A percentile compares a stretch with the other conserved stretches of the same genome.
These are phyloP conservation scores for Tortricodes alternella DNA, from an alignment of 2,888 invertebrate genomes.

Conservation along the genomic window DNA sequence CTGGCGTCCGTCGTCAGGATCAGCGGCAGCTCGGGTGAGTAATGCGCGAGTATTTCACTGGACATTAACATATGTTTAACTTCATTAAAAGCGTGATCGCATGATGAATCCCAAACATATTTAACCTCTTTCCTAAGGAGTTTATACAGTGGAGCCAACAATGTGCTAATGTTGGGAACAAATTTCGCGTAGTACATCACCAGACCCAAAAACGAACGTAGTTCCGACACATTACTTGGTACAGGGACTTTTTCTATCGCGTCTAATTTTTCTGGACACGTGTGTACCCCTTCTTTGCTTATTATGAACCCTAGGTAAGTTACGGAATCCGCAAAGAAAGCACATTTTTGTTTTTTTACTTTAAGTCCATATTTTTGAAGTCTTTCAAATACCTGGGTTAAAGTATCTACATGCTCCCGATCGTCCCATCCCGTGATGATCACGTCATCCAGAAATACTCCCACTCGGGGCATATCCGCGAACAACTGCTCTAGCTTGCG, in stretches of 20 bases:
- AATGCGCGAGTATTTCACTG: slow-evolving; percentile 30
- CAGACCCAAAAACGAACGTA: slow-evolving; percentile 35
- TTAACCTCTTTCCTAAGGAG: slow-evolving; percentile 21
- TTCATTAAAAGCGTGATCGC: slow-evolving; percentile 14
- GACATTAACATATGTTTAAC: slow-evolving; percentile 15
- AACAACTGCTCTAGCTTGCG: slow-evolving; percentile 31
- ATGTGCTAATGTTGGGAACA: slow-evolving; percentile 30
- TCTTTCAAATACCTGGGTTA: slow-evolving; percentile 30
- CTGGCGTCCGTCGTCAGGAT: slow-evolving; percentile 32
- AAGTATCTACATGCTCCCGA: slow-evolving; percentile 20
- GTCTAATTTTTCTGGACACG: slow-evolving; percentile 33
- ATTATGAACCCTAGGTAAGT: slow-evolving; percentile 25
- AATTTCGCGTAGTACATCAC: slow-evolving; percentile 37
- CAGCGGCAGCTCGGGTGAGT: slow-evolving; percentile 20
- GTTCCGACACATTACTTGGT: slow-evolving; percentile 33
- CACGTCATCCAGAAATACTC: slow-evolving; percentile 34
- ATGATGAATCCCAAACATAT: slow-evolving; percentile 16
- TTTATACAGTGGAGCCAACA: slow-evolving; percentile 26
- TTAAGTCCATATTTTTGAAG: too few relatives aligned
- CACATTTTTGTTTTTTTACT: slow-evolving; percentile 33
- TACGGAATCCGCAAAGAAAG: slow-evolving; percentile 27
- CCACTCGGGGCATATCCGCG: slow-evolving; percentile 24
- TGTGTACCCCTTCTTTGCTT: slow-evolving; percentile 33
- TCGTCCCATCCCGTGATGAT: slow-evolving; percentile 30
- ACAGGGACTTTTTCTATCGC: slow-evolving; percentile 24